These are phyloP conservation scores for Tachysurus vachellii DNA, from an alignment of 2,113 vertebrate species.

Conservation along the genomic window DNA sequence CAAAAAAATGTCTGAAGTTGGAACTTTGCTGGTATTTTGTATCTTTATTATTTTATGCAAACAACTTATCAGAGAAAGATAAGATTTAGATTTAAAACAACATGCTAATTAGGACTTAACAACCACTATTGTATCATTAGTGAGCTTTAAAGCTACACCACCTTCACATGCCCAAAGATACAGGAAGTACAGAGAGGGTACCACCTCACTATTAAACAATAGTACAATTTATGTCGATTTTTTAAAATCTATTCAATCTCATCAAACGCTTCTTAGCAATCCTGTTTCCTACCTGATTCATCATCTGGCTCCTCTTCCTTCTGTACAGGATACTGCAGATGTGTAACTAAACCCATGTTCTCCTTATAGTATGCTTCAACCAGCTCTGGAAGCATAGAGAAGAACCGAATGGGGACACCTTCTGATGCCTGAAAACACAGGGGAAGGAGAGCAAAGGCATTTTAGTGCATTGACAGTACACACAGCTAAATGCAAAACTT, in stretches of 20 bases:
- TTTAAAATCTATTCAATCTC: background rate
- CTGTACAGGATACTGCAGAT: conserved; percentile 84
- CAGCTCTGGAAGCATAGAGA: conserved; percentile 82
- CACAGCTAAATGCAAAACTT: background rate
- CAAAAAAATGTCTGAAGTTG: background rate
- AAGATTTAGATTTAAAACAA: background rate
- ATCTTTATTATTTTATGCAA: background rate
- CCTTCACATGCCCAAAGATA: background rate
- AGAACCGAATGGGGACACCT: conserved; percentile 90
- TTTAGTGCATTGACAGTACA: background rate
- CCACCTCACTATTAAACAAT: background rate
- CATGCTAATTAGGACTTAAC: background rate
- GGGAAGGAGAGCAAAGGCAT: background rate
- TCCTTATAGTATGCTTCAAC: conserved; percentile 94
- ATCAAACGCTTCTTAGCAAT: background rate
- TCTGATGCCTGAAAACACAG: conserved; percentile 83
- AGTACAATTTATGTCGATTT: background rate
- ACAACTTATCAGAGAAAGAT: background rate
- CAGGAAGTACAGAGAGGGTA: background rate
- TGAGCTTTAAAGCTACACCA: background rate
- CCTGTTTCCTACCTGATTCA: conserved; percentile 77
- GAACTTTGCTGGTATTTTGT: background rate
- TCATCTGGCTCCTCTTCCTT: conserved; percentile 87
- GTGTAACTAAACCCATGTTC: conserved; percentile 92
- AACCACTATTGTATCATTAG: background rate